Base-by-base conservation (phyloP, 1,140 invertebrate species). In the Caligus rogercresseyi region DNA sequence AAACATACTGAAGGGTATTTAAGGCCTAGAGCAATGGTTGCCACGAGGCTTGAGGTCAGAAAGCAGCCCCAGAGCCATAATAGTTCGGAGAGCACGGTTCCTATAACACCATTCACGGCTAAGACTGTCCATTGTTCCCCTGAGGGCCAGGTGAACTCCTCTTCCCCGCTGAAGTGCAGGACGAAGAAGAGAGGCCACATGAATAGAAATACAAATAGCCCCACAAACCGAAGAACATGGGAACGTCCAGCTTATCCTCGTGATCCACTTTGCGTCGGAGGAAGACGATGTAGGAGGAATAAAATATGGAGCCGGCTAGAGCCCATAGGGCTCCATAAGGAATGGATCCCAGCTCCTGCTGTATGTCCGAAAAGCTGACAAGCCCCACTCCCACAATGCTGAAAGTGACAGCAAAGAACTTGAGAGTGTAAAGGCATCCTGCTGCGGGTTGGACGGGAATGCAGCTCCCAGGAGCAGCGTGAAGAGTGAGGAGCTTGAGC, bases 171-270 rank as follows among this genome's bases (percentile, higher is more conserved):
- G 69, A 83, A 86, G 74, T 91, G 83, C 7, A 90, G 74, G 61
- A 90, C 78, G 68, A 90, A 82, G 70, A 92, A 87, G 54, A 87
- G 77, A 25, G 88, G 89, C 87, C 88, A 92, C 56, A 91, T 69
- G 18, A 89, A 72, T 54, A 87, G 71, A 3, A 86, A 71, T 74
- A 84, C 88, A 71, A 89, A 88, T 1, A 91, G 73, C 20, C 89
- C 89, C 64, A 92, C 85, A 75, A 91, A 91, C 85, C 88, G 75
- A 91, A 90, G 74, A 91, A 91, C 78, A 91, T 81, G 25, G 86
- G 84, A 71, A 91, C 85, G 73, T 90, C 86, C 70, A 91, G 80
- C 73, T 85, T 85, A 68, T 89, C 86, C 74, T 91, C 87, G 69
- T 85, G 81, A 69, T 87, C 83, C 14, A 88, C 84, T 74, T 85